phyloP scores from a whole-genome alignment of 1,140 invertebrate species.

The Drosophila grimshawi region DNA sequence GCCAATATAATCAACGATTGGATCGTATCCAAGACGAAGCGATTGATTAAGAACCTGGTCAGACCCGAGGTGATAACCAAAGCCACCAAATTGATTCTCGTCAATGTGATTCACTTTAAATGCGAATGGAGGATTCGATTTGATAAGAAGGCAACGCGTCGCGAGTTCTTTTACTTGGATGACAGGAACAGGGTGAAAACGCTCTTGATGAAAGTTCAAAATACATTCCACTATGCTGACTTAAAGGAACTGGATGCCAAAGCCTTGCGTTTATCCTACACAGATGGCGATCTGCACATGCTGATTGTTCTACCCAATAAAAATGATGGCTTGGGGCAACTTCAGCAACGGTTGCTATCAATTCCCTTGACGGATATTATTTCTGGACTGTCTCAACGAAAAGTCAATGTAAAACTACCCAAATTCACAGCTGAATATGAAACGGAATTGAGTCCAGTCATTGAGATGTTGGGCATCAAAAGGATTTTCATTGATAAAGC shows the following conservation, averaged over 20 bases:
- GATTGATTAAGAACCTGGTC: constrained; percentile 2
- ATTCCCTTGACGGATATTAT: neutral
- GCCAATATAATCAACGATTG: neutral
- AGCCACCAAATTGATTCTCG: neutral
- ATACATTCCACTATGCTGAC: constrained; percentile 10
- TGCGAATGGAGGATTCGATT: constrained; percentile 1
- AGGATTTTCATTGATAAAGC: constrained; percentile 11
- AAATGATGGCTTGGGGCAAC: neutral
- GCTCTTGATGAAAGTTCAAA: constrained; percentile 4
- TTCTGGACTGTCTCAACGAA: neutral
- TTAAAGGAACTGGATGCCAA: neutral
- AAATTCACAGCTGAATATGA: constrained; percentile 15
- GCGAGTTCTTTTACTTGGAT: constrained; percentile 3
- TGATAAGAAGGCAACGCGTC: neutral
- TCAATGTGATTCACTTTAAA: constrained; percentile 16
- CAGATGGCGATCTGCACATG: constrained; percentile 4
- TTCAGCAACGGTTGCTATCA: neutral
- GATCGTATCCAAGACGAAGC: constrained; percentile 3
- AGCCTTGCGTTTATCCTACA: constrained; percentile 1
- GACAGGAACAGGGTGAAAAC: neutral
- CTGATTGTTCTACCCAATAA: constrained; percentile 12
- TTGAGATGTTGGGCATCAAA: neutral
- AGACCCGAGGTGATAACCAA: neutral
- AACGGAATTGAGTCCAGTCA: neutral
- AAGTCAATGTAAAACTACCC: constrained; percentile 11